Conservation (phyloP, 2,888 invertebrate genomes). For the Pristionchus exspectatus region DNA sequence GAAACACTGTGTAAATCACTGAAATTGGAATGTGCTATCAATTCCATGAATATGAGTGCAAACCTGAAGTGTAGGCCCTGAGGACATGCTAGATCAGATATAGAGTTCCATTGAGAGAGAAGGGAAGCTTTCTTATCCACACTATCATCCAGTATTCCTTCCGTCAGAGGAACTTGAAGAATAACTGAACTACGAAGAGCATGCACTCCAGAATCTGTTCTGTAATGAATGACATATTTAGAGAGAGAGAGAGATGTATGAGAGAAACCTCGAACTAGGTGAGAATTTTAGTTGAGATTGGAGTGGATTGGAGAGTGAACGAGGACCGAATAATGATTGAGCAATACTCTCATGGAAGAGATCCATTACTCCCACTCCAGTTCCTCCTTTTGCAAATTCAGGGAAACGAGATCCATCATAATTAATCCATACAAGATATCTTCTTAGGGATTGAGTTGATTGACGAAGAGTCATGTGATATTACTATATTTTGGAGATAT, state of each 20-base stretch:
- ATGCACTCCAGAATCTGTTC: conserved; percentile 71
- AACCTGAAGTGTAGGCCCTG: conserved; percentile 30
- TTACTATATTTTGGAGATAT: background rate
- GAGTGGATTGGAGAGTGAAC: conserved; percentile 6
- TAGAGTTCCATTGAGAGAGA: conserved; percentile 55
- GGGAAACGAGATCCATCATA: conserved; percentile 74
- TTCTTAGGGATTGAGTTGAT: conserved; percentile 47
- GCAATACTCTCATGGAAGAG: conserved; percentile 63
- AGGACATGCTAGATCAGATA: conserved; percentile 1
- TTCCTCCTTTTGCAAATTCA: conserved; percentile 73
- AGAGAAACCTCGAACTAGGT: conserved; percentile 59
- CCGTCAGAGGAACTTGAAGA: conserved; percentile 61
- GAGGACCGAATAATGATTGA: conserved; percentile 56
- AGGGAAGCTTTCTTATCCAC: conserved; percentile 52
- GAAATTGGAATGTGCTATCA: background rate
- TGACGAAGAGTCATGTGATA: background rate
- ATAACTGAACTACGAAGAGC: conserved; percentile 67
- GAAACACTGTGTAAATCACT: conserved; percentile 69
- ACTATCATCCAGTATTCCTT: conserved; percentile 58
- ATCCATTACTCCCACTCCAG: conserved; percentile 72
- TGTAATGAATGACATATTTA: background rate
- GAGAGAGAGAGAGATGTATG: background rate
- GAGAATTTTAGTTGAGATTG: conserved; percentile 52
- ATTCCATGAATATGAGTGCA: background rate
- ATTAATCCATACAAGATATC: conserved; percentile 72